Conservation (phyloP, 2,888 invertebrate species). For the Yponomeuta cagnagella region DNA sequence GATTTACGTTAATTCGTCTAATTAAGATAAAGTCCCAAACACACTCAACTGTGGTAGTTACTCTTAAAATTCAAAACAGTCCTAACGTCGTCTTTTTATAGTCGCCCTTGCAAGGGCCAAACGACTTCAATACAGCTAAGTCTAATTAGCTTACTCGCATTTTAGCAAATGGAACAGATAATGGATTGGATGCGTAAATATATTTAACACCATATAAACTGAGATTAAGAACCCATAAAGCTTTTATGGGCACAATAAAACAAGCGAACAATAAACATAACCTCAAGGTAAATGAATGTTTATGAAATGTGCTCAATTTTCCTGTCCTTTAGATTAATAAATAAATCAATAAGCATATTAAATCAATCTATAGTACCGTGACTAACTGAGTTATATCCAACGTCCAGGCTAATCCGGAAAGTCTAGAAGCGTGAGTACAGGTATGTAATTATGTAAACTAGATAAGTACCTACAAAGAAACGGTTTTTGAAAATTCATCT, state of each 20-base stretch:
- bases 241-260: constrained; percentile 43
- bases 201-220: constrained; percentile 30
- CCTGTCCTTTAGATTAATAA: background rate
- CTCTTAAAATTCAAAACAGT: constrained; percentile 12
- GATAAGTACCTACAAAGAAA: too few relatives aligned
- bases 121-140: constrained; percentile 3
- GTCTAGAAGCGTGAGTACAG: too few relatives aligned
- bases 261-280: constrained; percentile 30
- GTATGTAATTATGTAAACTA: too few relatives aligned
- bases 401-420: too few relatives aligned
- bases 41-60: constrained; percentile 18
- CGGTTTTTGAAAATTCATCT: too few relatives aligned
- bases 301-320: background rate
- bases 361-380: too few relatives aligned
- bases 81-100: constrained; percentile 3
- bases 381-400: too few relatives aligned
- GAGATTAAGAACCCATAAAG: constrained; percentile 40
- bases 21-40: constrained; percentile 37
- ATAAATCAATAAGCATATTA: too few relatives aligned
- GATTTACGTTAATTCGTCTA: constrained; percentile 53
- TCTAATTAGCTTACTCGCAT: constrained; percentile 10
- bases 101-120: constrained; percentile 1
- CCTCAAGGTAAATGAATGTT: background rate
- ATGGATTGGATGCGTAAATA: constrained; percentile 38
- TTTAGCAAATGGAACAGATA: constrained; percentile 35